Base-by-base conservation (phyloP, 2,888 invertebrate genomes). In the Cylloceria caligata region DNA sequence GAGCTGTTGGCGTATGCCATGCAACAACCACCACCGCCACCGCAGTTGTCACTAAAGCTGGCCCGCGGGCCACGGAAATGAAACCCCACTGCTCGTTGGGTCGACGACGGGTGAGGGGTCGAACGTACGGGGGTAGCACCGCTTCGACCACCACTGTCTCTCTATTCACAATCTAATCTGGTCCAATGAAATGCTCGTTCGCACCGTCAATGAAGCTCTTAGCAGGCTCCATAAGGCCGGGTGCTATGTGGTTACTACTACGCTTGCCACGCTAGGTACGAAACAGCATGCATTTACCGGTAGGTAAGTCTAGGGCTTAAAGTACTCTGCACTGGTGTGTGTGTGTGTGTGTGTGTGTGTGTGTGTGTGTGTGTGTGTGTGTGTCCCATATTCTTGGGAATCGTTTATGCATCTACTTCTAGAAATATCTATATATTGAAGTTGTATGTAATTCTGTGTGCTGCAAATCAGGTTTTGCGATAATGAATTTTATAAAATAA, bases 91-190 rank as follows among this genome's bases (percentile, higher is more conserved):
- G 69, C 19, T 60, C 19, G 36, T 60, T 24, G 7, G 19, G 45
- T 24, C 71, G 57, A 39, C 69, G 39, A 24, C 45, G 47, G 55
- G 21, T 13, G 45, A 45, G 30, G 62, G 27, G 57, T 57, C 39
- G 64, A 64, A 24, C 24, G 57, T 2, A 30, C 57, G 57, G 42
- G 78, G 57, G 60, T 45, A 27, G 64, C 34, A 62, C 30, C 57
- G 69, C 19, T 75, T 72, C 55, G 84, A 83, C 81, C 84, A 84
- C 62, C 77, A 52, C 55, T 83, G 78, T 60, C 57, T 60, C 72
- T 81, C 88, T 88, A 89, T 89, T 88, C 88, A 88, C 75, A 84
- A 80, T 87, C 87, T 86, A 90, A 89, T 89, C 87, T 87, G 85
- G 83, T 83, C 86, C 87, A 89, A 89, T 89, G 87, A 88, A 87